Evolutionary conservation across 2,113 vertebrate species (phyloP), one percentile per base, ranked within the genome.

Genomic region (Petroica traversi): DNA sequence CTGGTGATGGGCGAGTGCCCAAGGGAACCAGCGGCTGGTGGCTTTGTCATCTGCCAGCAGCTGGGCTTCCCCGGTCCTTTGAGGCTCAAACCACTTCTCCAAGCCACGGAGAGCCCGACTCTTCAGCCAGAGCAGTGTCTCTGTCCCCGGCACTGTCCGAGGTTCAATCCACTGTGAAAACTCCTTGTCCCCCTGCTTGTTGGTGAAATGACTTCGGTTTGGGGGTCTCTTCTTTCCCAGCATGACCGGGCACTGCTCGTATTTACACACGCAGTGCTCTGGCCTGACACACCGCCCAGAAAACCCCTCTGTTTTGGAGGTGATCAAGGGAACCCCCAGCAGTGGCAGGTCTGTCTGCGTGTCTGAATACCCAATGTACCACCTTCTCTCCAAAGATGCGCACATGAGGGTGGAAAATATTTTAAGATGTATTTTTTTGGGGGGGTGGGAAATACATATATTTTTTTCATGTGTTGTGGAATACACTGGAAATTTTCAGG

Each of bases 401-500:
- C 58, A 92, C 61, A 83, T 1, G 46, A 95, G 95, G 93, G 92
- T 97, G 93, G 91, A 64, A 96, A 90, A 89, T 84, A 91, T 92
- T 96, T 95, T 95, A 92, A 97, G 89, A 95, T 95, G 66, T 96
- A 95, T 98, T 94, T 97, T 76, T 85, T 23, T 19, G 25, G 2
- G 18, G 5, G 4, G 51, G 13, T 25, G 90, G 84, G 75, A 88
- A 88, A 84, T 92, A 71, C 7, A 36, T 85, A 28, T 96, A 22
- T 93, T 28, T 93, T 98, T 98, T 97, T 98, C 93, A 93, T 97
- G 93, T 68, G 3, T 97, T 95, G 95, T 98, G 95, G 97, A 98
- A 97, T 98, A 98, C 98, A 98, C 98, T 98, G 98, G 98, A 98
- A 97, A 88, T 91, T 81, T 97, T 98, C 97, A 98, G 98, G 98